These are phyloP conservation scores for Papilio dardanus DNA, from an alignment of 1,140 invertebrate species.

Conservation along the genomic window DNA sequence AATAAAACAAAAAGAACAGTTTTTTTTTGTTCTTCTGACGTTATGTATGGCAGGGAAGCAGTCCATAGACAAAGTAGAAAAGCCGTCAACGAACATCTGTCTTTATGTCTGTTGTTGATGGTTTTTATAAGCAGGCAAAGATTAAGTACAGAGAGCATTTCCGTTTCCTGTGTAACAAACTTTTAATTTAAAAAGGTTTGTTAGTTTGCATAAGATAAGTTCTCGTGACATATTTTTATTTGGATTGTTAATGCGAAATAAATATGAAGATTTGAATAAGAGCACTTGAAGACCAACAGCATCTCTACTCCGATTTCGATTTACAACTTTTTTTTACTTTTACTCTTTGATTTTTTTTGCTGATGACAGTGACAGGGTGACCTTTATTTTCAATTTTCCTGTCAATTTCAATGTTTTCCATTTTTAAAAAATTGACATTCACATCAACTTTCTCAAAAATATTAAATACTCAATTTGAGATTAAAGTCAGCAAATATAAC, in stretches of 20 bases:
- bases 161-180: neutral
- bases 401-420: slow-evolving; percentile 28
- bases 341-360: neutral
- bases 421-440: slow-evolving; percentile 9
- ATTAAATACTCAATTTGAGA: slow-evolving; percentile 3
- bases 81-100: slow-evolving; percentile 53
- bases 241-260: too few relatives aligned
- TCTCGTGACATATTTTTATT: too few relatives aligned
- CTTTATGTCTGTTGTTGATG: neutral
- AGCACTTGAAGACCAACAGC: too few relatives aligned
- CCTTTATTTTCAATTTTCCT: neutral
- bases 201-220: neutral
- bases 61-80: slow-evolving; percentile 60
- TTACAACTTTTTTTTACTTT: neutral
- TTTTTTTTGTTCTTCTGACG: slow-evolving; percentile 61
- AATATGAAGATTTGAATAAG: neutral
- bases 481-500: neutral
- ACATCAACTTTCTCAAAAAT: neutral
- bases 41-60: slow-evolving; percentile 73
- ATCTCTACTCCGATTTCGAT: neutral
- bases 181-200: neutral
- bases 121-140: neutral
- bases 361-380: neutral
- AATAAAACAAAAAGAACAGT: slow-evolving; percentile 68
- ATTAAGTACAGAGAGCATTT: neutral